Evolutionary conservation across 2,888 invertebrate species (phyloP).

Genomic region (Chelonus formosanus): DNA sequence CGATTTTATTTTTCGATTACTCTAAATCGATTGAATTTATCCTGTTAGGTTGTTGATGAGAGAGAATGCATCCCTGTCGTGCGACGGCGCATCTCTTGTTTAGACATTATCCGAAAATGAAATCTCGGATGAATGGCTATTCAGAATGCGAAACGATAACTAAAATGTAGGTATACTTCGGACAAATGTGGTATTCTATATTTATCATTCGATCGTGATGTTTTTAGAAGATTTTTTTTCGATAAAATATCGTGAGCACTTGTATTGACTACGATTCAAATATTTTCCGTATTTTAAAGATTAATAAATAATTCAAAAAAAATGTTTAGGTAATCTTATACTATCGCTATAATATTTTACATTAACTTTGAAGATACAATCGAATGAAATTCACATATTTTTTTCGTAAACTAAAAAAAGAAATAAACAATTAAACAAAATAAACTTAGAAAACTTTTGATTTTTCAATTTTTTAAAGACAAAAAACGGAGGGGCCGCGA

Average conservation of each 20-base stretch:
- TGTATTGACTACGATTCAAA: neutral
- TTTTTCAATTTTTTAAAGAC: no score
- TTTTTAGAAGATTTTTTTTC: neutral
- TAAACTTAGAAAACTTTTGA: no score
- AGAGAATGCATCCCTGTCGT: slow-evolving; percentile 2
- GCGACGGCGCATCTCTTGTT: slow-evolving; percentile 1
- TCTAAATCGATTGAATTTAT: slow-evolving; percentile 7
- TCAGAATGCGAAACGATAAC: neutral
- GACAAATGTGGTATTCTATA: neutral
- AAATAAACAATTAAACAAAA: no score
- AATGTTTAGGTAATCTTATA: no score
- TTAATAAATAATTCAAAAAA: no score
- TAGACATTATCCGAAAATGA: slow-evolving; percentile 29
- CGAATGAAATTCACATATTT: no score
- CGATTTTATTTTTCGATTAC: slow-evolving; percentile 7
- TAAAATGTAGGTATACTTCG: neutral
- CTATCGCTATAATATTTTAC: no score
- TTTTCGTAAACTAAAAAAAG: no score
- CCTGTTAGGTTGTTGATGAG: neutral
- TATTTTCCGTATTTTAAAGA: no score
- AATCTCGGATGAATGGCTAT: slow-evolving; percentile 26
- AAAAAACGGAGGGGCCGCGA: no score
- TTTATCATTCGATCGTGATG: no score
- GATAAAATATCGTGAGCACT: neutral
- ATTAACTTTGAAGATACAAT: no score